phyloP scores from a whole-genome alignment of 2,797 vertebrate genomes.

The Acanthurus tractus region DNA sequence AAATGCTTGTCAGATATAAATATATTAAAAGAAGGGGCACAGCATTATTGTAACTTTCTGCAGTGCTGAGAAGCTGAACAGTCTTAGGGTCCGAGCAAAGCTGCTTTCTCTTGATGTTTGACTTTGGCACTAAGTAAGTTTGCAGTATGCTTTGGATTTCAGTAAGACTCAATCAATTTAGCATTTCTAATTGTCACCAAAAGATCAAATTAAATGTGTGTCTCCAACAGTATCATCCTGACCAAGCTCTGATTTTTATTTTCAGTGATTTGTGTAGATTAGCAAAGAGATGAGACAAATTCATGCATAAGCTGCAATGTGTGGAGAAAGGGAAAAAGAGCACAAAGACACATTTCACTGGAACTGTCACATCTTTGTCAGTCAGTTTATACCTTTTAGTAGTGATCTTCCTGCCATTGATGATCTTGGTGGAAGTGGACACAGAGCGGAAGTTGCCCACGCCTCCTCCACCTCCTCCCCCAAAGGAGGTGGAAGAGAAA shows the following conservation, averaged over 20 bases:
- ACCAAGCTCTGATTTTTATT: not conserved
- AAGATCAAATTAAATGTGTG: not conserved
- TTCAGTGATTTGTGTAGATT: not conserved
- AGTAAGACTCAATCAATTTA: not conserved
- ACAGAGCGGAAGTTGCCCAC: slow-evolving; percentile 94
- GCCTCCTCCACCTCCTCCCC: slow-evolving; percentile 83
- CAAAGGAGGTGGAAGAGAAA: slow-evolving; percentile 91
- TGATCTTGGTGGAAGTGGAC: slow-evolving; percentile 93
- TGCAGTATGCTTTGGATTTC: not conserved
- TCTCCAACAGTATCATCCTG: too few species aligned
- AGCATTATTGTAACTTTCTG: not conserved
- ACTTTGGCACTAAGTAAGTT: not conserved
- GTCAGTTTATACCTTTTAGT: slow-evolving; percentile 89
- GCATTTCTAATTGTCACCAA: not conserved
- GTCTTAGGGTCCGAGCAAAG: not conserved
- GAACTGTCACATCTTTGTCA: not conserved
- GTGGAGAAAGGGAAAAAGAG: not conserved
- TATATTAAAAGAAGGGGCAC: too few species aligned
- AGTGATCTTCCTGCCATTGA: slow-evolving; percentile 95
- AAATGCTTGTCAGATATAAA: too few species aligned
- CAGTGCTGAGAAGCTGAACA: not conserved
- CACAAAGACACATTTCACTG: not conserved
- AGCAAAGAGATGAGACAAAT: not conserved
- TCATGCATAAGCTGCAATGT: not conserved
- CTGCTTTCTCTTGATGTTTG: not conserved